Conservation (phyloP, 2,888 invertebrate genomes). For the Thyatira batis region DNA sequence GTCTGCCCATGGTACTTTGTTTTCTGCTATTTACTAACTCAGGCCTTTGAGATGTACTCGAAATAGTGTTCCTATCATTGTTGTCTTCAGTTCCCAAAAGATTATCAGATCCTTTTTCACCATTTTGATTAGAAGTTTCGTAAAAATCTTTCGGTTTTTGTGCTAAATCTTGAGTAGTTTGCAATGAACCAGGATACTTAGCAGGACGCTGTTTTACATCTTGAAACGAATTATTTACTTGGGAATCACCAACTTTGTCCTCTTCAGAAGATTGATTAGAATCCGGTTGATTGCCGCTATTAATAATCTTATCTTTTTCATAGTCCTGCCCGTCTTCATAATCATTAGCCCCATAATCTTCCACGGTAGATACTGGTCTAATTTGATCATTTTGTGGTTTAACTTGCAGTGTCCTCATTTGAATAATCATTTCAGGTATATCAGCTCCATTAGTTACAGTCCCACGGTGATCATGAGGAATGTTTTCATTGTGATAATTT, state of each 20-base stretch:
- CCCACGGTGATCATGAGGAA: constrained; percentile 10
- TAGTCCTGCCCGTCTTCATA: neutral
- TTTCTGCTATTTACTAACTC: neutral
- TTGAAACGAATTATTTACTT: neutral
- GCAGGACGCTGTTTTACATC: neutral
- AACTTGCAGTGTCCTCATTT: neutral
- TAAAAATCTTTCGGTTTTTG: neutral
- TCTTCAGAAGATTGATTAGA: neutral
- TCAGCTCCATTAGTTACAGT: constrained; percentile 9
- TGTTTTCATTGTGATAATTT: constrained; percentile 41
- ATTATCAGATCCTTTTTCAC: neutral
- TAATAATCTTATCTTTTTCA: neutral
- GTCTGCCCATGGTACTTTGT: neutral
- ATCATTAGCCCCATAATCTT: neutral
- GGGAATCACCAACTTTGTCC: neutral
- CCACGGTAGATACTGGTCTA: neutral
- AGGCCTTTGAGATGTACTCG: neutral
- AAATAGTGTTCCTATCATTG: neutral
- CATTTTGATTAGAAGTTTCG: neutral
- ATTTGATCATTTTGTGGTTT: neutral
- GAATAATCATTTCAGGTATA: constrained; percentile 9
- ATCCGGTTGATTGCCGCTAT: neutral
- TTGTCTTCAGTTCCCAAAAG: neutral
- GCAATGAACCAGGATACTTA: neutral
- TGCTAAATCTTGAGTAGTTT: neutral